Percentiles rank a stretch among this genome's conserved stretches.
Conservation (phyloP, 1,140 invertebrate species). For the Philaenus spumarius region DNA sequence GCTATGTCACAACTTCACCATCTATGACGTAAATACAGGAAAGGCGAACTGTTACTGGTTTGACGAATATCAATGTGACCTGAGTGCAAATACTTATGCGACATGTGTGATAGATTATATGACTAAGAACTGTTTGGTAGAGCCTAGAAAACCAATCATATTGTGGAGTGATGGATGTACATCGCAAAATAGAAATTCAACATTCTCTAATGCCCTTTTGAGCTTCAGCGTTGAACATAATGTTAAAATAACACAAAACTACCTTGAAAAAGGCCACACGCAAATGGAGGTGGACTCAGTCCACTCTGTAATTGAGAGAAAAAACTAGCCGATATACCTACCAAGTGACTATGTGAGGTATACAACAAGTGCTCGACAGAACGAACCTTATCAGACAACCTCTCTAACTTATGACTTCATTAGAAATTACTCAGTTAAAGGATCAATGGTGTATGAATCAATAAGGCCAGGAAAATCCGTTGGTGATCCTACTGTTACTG, state of each 20-base stretch:
- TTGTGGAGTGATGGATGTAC: slow-evolving; percentile 32
- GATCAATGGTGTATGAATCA: too few relatives aligned
- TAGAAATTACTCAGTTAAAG: too few relatives aligned
- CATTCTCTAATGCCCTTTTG: slow-evolving; percentile 35
- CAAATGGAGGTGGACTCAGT: slow-evolving; percentile 41
- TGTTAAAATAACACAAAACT: slow-evolving; percentile 39
- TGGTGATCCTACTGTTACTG: too few relatives aligned
- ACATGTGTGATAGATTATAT: slow-evolving; percentile 36
- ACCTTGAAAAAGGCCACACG: too few relatives aligned
- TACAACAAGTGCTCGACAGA: too few relatives aligned
- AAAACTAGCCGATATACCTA: too few relatives aligned
- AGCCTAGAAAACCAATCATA: neutral
- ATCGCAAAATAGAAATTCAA: slow-evolving; percentile 36
- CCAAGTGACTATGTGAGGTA: too few relatives aligned
- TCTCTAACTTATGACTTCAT: too few relatives aligned
- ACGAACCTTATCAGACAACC: too few relatives aligned
- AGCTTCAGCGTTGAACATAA: slow-evolving; percentile 27
- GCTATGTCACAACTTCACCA: slow-evolving; percentile 40
- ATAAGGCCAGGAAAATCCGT: too few relatives aligned
- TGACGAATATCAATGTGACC: slow-evolving; percentile 38
- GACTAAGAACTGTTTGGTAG: slow-evolving; percentile 5
- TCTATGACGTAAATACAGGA: slow-evolving; percentile 38
- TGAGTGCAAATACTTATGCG: slow-evolving; percentile 38
- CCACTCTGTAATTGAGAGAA: slow-evolving; percentile 32
- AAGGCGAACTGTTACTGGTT: slow-evolving; percentile 38